Conservation (phyloP, 2,888 invertebrate species). For the Tridacna gigas region DNA sequence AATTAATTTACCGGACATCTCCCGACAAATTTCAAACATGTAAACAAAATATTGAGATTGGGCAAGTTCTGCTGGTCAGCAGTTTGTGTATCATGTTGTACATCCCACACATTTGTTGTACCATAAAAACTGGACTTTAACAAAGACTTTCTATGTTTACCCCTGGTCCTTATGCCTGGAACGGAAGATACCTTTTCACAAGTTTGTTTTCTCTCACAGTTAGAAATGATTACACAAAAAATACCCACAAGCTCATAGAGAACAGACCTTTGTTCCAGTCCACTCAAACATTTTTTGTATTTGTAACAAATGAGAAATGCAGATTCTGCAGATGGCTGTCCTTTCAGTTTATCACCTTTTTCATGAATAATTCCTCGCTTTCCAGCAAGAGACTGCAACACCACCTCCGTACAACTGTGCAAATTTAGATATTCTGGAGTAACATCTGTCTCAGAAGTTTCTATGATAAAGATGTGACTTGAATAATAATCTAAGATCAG, state of each 20-base stretch:
- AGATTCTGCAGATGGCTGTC: not conserved
- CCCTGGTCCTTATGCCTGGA: conserved; percentile 36
- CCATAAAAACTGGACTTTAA: conserved; percentile 46
- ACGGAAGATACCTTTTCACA: not conserved
- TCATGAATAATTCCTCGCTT: not conserved
- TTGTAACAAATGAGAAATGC: not conserved
- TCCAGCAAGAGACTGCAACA: not conserved
- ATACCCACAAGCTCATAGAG: conserved; percentile 7
- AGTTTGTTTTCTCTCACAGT: not conserved
- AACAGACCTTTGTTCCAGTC: not conserved
- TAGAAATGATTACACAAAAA: not conserved
- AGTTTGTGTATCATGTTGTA: not conserved
- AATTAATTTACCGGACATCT: too few relatives aligned
- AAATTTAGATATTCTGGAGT: conserved; percentile 39
- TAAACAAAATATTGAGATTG: not conserved
- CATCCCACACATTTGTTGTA: not conserved
- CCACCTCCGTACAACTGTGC: conserved; percentile 32
- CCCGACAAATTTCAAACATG: not conserved
- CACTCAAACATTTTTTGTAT: not conserved
- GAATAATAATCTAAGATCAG: not conserved
- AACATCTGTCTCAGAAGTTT: not conserved
- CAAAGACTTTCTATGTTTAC: conserved; percentile 52
- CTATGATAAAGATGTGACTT: not conserved
- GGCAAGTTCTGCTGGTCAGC: not conserved
- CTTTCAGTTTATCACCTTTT: not conserved